Percentiles rank a stretch among this genome's conserved stretches.
These are phyloP conservation scores for Nomada fucata DNA, from an alignment of 2,888 invertebrate genomes.

Conservation along the genomic window DNA sequence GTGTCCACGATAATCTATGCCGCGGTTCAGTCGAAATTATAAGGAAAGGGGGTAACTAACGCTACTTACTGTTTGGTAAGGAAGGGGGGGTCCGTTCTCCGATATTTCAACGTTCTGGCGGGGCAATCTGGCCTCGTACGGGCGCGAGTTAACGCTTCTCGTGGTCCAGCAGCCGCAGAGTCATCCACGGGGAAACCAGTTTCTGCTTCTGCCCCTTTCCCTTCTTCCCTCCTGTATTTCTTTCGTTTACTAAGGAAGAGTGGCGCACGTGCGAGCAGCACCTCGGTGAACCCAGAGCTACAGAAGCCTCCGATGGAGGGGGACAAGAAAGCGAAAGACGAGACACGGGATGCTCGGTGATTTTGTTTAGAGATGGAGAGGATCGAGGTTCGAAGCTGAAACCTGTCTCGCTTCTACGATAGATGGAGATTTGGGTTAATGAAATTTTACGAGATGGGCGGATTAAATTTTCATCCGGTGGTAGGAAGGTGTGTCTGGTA, in stretches of 20 bases:
- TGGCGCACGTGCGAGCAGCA: slow-evolving; percentile 79
- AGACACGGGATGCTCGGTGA: slow-evolving; percentile 12
- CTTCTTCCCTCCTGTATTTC: slow-evolving; percentile 33
- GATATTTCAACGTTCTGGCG: slow-evolving; percentile 37
- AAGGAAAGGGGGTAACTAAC: background rate
- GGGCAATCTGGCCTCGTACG: slow-evolving; percentile 16
- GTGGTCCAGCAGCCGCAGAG: slow-evolving; percentile 54
- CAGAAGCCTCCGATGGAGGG: slow-evolving; percentile 43
- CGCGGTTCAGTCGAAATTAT: background rate
- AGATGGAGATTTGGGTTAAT: background rate
- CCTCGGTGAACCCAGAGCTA: slow-evolving; percentile 70
- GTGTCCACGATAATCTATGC: background rate
- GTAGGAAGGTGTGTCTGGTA: too few relatives aligned
- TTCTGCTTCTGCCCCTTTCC: slow-evolving; percentile 42
- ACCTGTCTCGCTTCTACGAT: background rate
- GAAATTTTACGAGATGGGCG: background rate
- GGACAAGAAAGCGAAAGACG: slow-evolving; percentile 46
- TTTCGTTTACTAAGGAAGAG: slow-evolving; percentile 55
- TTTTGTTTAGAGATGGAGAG: slow-evolving; percentile 22
- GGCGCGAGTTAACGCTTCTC: slow-evolving; percentile 41
- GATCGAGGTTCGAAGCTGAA: background rate
- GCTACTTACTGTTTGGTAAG: slow-evolving; percentile 18
- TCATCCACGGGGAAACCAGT: slow-evolving; percentile 63
- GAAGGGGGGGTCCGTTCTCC: slow-evolving; percentile 38
- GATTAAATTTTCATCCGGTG: background rate